Conservation (phyloP, 2,113 vertebrate species). For the Elephas maximus region DNA sequence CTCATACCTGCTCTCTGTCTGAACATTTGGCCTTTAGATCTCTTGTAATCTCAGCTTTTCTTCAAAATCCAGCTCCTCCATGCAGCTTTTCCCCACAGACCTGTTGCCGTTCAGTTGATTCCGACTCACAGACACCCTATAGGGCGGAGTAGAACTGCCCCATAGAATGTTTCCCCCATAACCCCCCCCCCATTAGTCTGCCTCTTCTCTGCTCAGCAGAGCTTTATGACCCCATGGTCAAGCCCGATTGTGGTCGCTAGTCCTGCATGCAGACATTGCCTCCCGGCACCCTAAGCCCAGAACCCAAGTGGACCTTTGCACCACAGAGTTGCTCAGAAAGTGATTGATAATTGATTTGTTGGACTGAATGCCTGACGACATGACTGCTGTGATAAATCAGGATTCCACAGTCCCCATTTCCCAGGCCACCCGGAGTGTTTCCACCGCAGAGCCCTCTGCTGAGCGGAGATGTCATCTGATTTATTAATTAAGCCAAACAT, state of each 20-base stretch:
- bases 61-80: neutral
- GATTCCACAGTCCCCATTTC: neutral
- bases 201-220: neutral
- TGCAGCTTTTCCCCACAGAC: neutral
- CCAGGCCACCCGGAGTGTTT: slow-evolving; percentile 50
- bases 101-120: too few species aligned
- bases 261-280: neutral
- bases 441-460: neutral
- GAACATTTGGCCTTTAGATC: neutral
- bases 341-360: neutral
- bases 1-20: too few species aligned
- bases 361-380: neutral
- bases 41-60: neutral
- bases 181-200: too few species aligned
- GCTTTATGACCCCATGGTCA: neutral
- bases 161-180: too few species aligned
- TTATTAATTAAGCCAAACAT: slow-evolving; percentile 80
- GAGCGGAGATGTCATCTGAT: slow-evolving; percentile 54
- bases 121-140: too few species aligned
- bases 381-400: slow-evolving; percentile 32
- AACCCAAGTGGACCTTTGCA: neutral
- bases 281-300: too few species aligned
- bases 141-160: too few species aligned
- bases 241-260: neutral
- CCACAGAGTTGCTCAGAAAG: neutral